These are phyloP conservation scores for Engraulis encrasicolus DNA, from an alignment of 2,113 vertebrate species.

Conservation along the genomic window DNA sequence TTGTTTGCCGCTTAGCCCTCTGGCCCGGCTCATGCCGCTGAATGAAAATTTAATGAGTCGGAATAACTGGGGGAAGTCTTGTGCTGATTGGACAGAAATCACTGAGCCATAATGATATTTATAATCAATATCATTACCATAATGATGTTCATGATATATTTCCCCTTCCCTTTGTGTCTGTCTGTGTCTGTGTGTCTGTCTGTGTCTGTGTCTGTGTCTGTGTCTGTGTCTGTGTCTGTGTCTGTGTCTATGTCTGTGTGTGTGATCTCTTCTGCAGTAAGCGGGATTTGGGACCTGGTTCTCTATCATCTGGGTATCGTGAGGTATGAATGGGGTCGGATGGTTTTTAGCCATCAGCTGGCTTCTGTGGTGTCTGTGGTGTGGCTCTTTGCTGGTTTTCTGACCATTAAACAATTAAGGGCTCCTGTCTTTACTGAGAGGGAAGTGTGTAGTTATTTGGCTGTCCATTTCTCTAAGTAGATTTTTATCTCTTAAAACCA, in stretches of 20 bases:
- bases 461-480: too few species aligned
- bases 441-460: too few species aligned
- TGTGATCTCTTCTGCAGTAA: slow-evolving; percentile 61
- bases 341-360: neutral
- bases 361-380: neutral
- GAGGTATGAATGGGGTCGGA: slow-evolving; percentile 60
- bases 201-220: too few species aligned
- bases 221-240: too few species aligned
- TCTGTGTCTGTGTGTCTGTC: too few species aligned
- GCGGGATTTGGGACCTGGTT: slow-evolving; percentile 68
- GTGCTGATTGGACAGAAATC: neutral
- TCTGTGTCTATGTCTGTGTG: too few species aligned
- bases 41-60: slow-evolving; percentile 13
- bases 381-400: neutral
- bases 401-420: neutral
- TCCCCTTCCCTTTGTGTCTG: slow-evolving; percentile 30
- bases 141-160: slow-evolving; percentile 7
- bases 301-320: slow-evolving; percentile 77
- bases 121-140: neutral
- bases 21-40: neutral
- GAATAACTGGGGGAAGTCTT: neutral
- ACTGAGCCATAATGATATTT: neutral
- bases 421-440: too few species aligned
- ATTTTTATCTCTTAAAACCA: too few species aligned
- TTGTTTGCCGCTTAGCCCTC: neutral